Conservation (phyloP, 2,113 vertebrate species). For the Python bivittatus region DNA sequence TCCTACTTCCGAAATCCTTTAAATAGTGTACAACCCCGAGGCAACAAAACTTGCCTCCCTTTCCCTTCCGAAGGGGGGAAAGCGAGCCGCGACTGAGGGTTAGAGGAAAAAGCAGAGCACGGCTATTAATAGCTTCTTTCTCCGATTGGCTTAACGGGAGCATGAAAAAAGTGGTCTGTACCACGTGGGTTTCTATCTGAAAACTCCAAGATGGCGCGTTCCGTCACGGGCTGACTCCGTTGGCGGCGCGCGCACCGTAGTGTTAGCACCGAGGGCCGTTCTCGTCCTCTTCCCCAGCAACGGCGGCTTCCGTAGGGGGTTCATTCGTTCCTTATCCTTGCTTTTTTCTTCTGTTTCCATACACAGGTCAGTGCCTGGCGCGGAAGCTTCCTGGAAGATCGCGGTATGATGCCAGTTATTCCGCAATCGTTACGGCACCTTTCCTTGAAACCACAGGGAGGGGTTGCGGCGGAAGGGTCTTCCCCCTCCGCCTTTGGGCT, state of each 20-base stretch:
- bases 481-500: neutral
- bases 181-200: conserved; percentile 57
- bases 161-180: conserved; percentile 15
- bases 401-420: neutral
- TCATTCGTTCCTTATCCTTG: neutral
- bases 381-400: neutral
- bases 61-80: neutral
- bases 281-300: neutral
- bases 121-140: conserved; percentile 56
- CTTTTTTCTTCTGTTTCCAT: neutral
- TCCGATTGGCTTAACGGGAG: conserved; percentile 46
- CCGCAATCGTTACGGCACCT: neutral
- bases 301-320: neutral
- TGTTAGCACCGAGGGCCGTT: neutral
- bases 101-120: neutral
- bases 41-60: neutral
- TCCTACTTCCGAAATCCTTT: neutral
- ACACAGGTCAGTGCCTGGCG: conserved; percentile 9
- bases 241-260: neutral
- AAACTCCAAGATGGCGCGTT: conserved; percentile 66
- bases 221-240: conserved; percentile 61
- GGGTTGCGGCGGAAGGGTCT: neutral
- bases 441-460: neutral
- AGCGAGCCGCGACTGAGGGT: neutral
- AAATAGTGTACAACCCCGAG: neutral